Base-by-base conservation (phyloP, 1,140 invertebrate genomes). In the Macrocentrus cingulum region DNA sequence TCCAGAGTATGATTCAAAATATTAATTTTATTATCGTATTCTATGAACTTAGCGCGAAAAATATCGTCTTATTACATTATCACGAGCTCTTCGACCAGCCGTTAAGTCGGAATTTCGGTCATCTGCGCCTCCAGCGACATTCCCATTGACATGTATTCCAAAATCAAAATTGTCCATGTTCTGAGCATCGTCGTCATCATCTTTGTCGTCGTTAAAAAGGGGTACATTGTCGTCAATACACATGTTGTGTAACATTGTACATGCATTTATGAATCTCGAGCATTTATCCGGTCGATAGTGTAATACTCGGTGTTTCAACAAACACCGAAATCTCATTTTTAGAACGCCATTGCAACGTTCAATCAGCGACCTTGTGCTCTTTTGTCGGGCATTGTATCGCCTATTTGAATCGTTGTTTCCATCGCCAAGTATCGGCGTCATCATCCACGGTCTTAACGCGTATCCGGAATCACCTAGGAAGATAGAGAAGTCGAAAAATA, bases 211-310 rank as follows among this genome's bases (percentile, higher is more conserved):
- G 1, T 8, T 23, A 20, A 11, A 44, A 16, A 57, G 11, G 23
- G 7, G 11, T 13, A 50, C 19, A 1, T 22, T 15, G 29, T 34
- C 55, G 2, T 25, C 15, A 13, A 55, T 45, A 15, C 39, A 22
- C 46, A 57, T 57, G 25, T 57, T 80, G 63, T 69, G 74, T 13
- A 77, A 56, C 0, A 77, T 61, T 11, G 69, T 67, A 66, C 75
- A 77, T 25, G 75, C 68, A 60, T 76, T 75, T 34, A 74, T 74
- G 16, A 79, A 76, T 56, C 71, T 67, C 5, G 70, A 70, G 25
- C 72, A 68, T 60, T 60, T 59, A n/a, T 62, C 60, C 2, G 75
- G 75, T 5, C 60, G 61, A 45, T 79, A 79, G 51, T 75, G 69
- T 2, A 78, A 37, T 2, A 71, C 67, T 25, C 71, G 59, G 11